Base-by-base conservation (phyloP, 2,888 invertebrate genomes). In the Lasius platythorax region DNA sequence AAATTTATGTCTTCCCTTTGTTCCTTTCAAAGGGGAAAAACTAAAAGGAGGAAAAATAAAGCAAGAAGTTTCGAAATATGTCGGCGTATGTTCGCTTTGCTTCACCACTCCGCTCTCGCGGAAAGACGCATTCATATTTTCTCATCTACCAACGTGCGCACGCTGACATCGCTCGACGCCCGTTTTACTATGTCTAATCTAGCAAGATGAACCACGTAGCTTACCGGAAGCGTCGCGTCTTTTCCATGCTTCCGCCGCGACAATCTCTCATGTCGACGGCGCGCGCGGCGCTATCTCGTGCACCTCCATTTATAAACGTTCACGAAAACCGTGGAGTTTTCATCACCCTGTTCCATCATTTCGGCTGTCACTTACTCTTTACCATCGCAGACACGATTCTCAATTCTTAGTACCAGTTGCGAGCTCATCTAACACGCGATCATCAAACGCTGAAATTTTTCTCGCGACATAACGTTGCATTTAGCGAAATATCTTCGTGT, bases 51-150 rank as follows among this genome's bases (percentile, higher is more conserved):
- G 12, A 79, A 40, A 70, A 53, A 30, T 0, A 9, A 1, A 33
- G n/a, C 8, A 11, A 64, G 2, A 5, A 56, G 56, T n/a, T 43
- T 18, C 78, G 43, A 30, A 56, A 40, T 56, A 67, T n/a, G 40
- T 30, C 40, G 12, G 23, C 28, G 58, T 43, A 23, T 18, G 12
- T 53, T 50, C 12, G 46, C 61, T 66, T 67, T 82, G 63, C 58
- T 72, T 66, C 76, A 40, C 12, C 28, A 15, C n/a, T 46, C 46
- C 43, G 72, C 58, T 30, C 15, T 58, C 67, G 5, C 64, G 56
- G 4, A 11, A 58, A 18, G 61, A 61, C 63, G 72, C 76, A 74
- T 86, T 86, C 74, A 74, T 67, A 86, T 86, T 87, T 86, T 68
- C 86, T 86, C 86, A 86, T 37, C 64, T 33, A 72, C 66, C 46